Evolutionary conservation across 2,888 invertebrate genomes (phyloP).

Genomic region (Athetis lepigone): DNA sequence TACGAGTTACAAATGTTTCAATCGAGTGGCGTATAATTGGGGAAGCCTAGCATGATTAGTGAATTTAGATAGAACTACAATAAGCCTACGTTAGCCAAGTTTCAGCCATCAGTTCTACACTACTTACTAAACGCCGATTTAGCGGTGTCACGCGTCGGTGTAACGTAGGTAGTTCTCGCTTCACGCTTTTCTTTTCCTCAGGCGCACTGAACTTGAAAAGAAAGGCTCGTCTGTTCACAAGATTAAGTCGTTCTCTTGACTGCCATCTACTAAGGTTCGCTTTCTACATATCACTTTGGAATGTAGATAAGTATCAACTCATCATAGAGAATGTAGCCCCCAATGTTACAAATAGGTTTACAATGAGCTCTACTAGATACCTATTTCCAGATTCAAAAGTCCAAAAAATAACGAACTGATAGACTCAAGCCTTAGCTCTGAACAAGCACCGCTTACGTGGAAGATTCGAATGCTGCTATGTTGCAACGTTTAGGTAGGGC

Average conservation of each 20-base stretch:
- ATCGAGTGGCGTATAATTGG: too few relatives aligned
- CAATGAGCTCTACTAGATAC: slow-evolving; percentile 22
- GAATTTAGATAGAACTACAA: too few relatives aligned
- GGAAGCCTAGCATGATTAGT: too few relatives aligned
- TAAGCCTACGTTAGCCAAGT: too few relatives aligned
- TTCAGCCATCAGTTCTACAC: too few relatives aligned
- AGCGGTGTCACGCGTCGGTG: neutral
- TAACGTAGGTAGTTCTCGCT: neutral
- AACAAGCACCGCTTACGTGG: slow-evolving; percentile 10
- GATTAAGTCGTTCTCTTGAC: slow-evolving; percentile 35
- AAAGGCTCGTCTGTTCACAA: neutral
- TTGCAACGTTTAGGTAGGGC: slow-evolving; percentile 46
- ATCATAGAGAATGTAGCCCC: slow-evolving; percentile 10
- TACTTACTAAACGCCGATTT: neutral
- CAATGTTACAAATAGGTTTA: slow-evolving; percentile 5
- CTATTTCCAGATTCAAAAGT: slow-evolving; percentile 50
- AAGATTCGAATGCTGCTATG: slow-evolving; percentile 50
- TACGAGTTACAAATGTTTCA: too few relatives aligned
- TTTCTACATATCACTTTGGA: slow-evolving; percentile 18
- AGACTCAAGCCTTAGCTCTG: slow-evolving; percentile 4
- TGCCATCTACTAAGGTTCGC: slow-evolving; percentile 67
- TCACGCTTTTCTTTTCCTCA: slow-evolving; percentile 42
- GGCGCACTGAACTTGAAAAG: slow-evolving; percentile 20
- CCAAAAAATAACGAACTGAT: slow-evolving; percentile 23
- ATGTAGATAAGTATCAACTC: slow-evolving; percentile 11